Conservation (phyloP, 2,888 invertebrate species). For the Dione vanillae region DNA sequence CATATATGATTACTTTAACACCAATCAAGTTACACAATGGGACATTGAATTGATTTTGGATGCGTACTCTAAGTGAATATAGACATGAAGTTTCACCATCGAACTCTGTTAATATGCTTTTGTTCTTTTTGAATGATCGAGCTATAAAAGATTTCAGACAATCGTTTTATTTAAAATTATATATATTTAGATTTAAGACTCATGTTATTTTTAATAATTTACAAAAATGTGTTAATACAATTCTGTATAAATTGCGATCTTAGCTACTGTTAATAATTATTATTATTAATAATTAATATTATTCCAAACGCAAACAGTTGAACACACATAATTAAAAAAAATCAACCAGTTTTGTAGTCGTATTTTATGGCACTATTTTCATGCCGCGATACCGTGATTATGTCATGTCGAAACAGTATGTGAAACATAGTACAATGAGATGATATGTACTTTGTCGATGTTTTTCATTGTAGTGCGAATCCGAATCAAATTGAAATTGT, state of each 20-base stretch:
- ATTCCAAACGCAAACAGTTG: background rate
- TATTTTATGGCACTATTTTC: conserved; percentile 29
- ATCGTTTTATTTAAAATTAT: too few relatives aligned
- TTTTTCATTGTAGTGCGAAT: conserved; percentile 64
- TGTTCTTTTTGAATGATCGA: conserved; percentile 11
- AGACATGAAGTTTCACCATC: conserved; percentile 45
- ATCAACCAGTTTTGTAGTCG: background rate
- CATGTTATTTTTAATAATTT: too few relatives aligned
- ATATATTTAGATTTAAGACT: too few relatives aligned
- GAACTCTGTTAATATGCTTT: conserved; percentile 19
- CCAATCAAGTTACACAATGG: conserved; percentile 67
- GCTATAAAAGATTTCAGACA: background rate
- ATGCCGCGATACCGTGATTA: conserved; percentile 56
- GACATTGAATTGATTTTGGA: conserved; percentile 67
- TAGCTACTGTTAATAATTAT: too few relatives aligned
- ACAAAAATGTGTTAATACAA: too few relatives aligned
- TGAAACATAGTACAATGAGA: conserved; percentile 67
- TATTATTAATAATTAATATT: too few relatives aligned
- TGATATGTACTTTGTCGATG: conserved; percentile 65
- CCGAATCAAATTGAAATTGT: conserved; percentile 69
- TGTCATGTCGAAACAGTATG: conserved; percentile 67
- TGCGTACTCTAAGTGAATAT: conserved; percentile 65
- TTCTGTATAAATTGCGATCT: background rate
- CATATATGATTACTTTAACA: conserved; percentile 7
- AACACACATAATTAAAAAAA: background rate